A percentile compares a stretch with the other conserved stretches of the same genome.
Conservation (phyloP, 2,888 invertebrate genomes). For the Dione vanillae region DNA sequence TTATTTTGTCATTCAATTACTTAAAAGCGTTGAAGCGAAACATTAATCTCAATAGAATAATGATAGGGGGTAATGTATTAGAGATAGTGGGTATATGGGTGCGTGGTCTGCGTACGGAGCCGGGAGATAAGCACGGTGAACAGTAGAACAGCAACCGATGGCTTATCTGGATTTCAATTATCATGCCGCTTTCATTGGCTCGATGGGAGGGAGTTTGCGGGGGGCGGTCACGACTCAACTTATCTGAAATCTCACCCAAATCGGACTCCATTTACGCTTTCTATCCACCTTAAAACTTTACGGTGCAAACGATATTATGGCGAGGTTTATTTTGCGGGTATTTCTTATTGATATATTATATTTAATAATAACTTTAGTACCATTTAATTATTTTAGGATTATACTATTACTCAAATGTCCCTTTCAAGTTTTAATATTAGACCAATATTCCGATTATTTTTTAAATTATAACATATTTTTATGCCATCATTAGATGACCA, state of each 20-base stretch:
- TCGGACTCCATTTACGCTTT: constrained; percentile 71
- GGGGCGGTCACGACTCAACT: constrained; percentile 70
- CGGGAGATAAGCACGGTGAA: constrained; percentile 79
- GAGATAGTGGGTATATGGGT: constrained; percentile 71
- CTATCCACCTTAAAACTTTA: constrained; percentile 55
- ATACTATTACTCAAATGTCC: not conserved
- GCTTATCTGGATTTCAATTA: constrained; percentile 84
- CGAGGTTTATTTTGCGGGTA: not conserved
- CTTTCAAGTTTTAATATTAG: not conserved
- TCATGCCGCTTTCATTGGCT: constrained; percentile 80
- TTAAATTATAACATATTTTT: not conserved
- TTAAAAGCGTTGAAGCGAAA: constrained; percentile 39
- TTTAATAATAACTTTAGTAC: not conserved
- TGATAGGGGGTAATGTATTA: constrained; percentile 67
- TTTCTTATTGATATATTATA: not conserved
- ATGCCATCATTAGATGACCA: not conserved
- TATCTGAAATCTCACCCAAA: constrained; percentile 78
- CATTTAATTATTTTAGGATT: not conserved
- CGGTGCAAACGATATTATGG: constrained; percentile 30
- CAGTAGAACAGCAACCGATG: constrained; percentile 75
- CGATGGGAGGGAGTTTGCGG: constrained; percentile 63
- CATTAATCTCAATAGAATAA: constrained; percentile 61
- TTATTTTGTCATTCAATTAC: constrained; percentile 25
- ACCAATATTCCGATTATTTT: not conserved
- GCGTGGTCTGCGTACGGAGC: constrained; percentile 71